phyloP scores from a whole-genome alignment of 1,140 invertebrate species.

The Cataglyphis hispanica region DNA sequence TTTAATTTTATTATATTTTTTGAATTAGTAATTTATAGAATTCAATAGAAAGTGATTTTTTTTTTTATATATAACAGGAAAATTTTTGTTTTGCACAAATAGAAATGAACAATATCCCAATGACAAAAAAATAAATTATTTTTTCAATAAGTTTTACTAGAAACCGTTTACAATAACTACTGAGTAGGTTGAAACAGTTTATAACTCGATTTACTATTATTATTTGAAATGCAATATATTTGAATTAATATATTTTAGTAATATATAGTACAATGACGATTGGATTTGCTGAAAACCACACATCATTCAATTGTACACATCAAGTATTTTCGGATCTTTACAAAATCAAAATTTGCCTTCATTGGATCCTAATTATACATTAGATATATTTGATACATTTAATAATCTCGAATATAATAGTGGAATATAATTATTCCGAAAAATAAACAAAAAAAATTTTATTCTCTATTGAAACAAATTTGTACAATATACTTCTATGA shows the following conservation, averaged over 20 bases:
- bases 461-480: background rate
- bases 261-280: background rate
- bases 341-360: background rate
- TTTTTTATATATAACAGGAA: background rate
- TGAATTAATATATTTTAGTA: background rate
- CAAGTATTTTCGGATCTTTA: background rate
- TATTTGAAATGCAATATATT: background rate
- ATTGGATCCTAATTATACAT: too few relatives aligned
- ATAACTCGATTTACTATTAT: background rate
- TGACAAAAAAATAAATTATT: constrained; percentile 24
- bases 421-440: too few relatives aligned
- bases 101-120: background rate
- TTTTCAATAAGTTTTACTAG: constrained; percentile 19
- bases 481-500: constrained; percentile 1
- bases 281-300: background rate
- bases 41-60: background rate
- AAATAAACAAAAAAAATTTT: background rate
- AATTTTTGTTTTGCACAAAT: background rate
- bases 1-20: background rate
- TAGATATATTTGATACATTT: too few relatives aligned
- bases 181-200: background rate
- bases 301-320: background rate
- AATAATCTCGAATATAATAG: too few relatives aligned
- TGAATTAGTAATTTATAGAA: background rate
- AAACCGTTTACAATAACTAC: background rate